Evolutionary conservation across 2,888 invertebrate genomes (phyloP).

Genomic region (Pyrrhia umbra): DNA sequence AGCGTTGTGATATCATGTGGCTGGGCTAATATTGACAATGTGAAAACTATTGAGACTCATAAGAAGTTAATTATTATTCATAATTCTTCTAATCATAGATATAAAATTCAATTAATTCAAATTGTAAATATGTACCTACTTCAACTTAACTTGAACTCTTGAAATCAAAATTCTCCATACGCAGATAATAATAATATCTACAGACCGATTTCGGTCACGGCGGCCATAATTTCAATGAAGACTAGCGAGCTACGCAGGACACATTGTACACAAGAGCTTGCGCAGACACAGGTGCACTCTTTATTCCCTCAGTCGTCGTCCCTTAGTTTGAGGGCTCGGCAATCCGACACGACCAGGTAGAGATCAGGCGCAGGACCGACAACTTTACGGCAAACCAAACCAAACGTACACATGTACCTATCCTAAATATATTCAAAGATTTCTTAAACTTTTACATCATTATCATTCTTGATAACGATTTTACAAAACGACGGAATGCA

Average conservation of each 20-base stretch:
- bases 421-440: not conserved
- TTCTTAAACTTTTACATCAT: not conserved
- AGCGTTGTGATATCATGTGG: conserved; percentile 20
- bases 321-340: no score
- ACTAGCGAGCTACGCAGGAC: no score
- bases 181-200: no score
- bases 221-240: no score
- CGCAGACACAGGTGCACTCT: no score
- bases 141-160: not conserved
- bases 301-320: no score
- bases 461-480: not conserved
- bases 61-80: not conserved
- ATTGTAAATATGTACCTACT: conserved; percentile 1
- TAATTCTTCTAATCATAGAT: not conserved
- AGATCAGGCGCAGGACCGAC: not conserved
- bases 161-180: not conserved
- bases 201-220: no score
- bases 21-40: conserved; percentile 44
- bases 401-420: no score
- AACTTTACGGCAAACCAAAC: no score
- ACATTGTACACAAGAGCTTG: no score
- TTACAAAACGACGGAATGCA: not conserved
- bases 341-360: no score
- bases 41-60: conserved; percentile 16
- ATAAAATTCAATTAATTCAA: not conserved